Evolutionary conservation across 2,888 invertebrate species (phyloP).

Genomic region (Gasteruption jaculator): DNA sequence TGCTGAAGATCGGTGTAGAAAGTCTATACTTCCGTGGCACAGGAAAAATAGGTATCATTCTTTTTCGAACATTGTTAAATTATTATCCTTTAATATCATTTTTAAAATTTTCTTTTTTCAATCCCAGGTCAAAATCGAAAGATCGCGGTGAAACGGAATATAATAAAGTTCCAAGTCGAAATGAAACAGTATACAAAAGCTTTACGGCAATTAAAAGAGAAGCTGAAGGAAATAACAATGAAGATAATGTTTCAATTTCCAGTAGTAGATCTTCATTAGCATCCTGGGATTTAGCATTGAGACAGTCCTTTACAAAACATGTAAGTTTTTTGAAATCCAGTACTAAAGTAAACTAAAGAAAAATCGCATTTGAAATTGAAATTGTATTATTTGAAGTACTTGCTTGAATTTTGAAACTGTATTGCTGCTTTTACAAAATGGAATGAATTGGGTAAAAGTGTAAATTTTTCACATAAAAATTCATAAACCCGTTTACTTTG

Average conservation of each 20-base stretch:
- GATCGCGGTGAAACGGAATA: constrained; percentile 56
- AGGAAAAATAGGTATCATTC: constrained; percentile 61
- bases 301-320: constrained; percentile 53
- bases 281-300: constrained; percentile 57
- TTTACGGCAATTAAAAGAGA: constrained; percentile 49
- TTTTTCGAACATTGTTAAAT: constrained; percentile 13
- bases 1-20: constrained; percentile 83
- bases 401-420: too few species aligned
- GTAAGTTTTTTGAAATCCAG: constrained; percentile 39
- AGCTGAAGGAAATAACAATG: constrained; percentile 46
- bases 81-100: constrained; percentile 1
- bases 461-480: too few species aligned
- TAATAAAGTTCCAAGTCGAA: constrained; percentile 47
- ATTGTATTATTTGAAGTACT: too few species aligned
- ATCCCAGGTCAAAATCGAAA: constrained; percentile 48
- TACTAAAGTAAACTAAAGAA: background rate
- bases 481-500: too few species aligned
- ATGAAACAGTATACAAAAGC: constrained; percentile 49
- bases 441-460: too few species aligned
- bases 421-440: too few species aligned
- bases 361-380: constrained; percentile 3
- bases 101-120: constrained; percentile 13
- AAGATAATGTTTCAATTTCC: constrained; percentile 55
- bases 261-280: constrained; percentile 62
- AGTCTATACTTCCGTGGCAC: constrained; percentile 87